phyloP scores from a whole-genome alignment of 2,113 vertebrate genomes.

The Nothoprocta pentlandii region DNA sequence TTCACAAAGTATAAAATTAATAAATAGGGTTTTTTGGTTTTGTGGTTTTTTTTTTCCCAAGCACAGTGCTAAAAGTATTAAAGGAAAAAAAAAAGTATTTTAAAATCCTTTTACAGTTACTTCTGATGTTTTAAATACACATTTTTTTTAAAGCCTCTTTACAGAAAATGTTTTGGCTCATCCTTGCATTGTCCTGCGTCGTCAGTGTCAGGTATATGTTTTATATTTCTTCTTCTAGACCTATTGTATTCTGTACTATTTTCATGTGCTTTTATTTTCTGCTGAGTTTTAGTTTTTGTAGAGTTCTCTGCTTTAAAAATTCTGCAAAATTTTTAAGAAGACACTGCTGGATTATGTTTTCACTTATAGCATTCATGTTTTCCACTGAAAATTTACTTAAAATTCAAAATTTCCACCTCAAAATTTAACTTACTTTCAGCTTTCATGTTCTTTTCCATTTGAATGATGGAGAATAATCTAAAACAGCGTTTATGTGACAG shows the following conservation, averaged over 20 bases:
- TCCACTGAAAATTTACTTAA: background rate
- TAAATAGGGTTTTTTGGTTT: background rate
- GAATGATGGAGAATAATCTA: background rate
- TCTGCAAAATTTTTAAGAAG: background rate
- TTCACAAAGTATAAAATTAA: background rate
- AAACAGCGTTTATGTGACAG: background rate
- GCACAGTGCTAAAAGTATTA: background rate
- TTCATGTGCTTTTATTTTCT: background rate
- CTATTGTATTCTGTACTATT: background rate
- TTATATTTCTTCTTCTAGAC: background rate
- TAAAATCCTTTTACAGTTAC: background rate
- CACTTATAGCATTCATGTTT: background rate
- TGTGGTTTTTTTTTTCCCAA: background rate
- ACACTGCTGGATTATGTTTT: background rate
- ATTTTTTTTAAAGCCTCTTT: constrained; percentile 86
- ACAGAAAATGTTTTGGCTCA: constrained; percentile 98
- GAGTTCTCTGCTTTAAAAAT: background rate
- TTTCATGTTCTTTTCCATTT: background rate
- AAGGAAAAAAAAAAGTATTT: background rate
- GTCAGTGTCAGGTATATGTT: constrained; percentile 93
- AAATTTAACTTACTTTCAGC: background rate
- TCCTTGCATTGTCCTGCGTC: constrained; percentile 94
- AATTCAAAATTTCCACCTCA: background rate
- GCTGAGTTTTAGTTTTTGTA: background rate
- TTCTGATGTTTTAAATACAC: background rate